A percentile compares a stretch with the other conserved stretches of the same genome.
These are phyloP conservation scores for Mesorhabditis spiculigera DNA, from an alignment of 2,888 invertebrate species.

Conservation along the genomic window DNA sequence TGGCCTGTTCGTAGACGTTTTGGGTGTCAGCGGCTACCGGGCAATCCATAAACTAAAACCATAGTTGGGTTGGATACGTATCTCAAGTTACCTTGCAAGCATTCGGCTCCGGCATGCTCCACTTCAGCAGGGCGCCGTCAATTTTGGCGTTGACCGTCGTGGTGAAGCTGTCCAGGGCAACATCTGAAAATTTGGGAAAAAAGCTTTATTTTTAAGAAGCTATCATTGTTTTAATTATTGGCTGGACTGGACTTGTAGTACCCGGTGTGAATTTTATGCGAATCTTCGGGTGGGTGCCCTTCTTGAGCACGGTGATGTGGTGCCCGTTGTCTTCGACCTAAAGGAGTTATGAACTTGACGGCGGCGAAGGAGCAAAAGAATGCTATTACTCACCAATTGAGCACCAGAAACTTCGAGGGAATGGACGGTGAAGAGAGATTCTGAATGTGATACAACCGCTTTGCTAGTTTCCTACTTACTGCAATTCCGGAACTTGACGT, in stretches of 20 bases:
- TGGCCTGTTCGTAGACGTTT: conserved; percentile 1
- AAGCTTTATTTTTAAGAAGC: not conserved
- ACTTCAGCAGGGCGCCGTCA: not conserved
- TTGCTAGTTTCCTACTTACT: no score
- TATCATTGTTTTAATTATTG: not conserved
- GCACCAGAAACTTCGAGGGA: conserved; percentile 1
- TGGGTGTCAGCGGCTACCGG: not conserved
- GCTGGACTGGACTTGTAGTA: not conserved
- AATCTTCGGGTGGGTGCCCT: conserved; percentile 4
- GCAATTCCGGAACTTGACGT: no score
- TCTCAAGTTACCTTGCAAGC: not conserved
- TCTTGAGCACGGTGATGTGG: conserved; percentile 2
- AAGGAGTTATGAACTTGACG: not conserved
- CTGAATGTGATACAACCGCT: not conserved
- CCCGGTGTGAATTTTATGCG: not conserved
- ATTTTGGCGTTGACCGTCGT: not conserved
- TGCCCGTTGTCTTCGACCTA: not conserved
- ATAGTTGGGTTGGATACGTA: not conserved
- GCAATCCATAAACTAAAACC: not conserved
- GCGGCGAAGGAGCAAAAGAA: not conserved
- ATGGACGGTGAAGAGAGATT: not conserved
- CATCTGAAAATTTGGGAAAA: not conserved
- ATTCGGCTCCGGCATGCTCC: conserved; percentile 2
- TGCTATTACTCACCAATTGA: not conserved
- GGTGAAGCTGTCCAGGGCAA: not conserved